phyloP scores from a whole-genome alignment of 2,888 invertebrate genomes.

The Watsonalla binaria region DNA sequence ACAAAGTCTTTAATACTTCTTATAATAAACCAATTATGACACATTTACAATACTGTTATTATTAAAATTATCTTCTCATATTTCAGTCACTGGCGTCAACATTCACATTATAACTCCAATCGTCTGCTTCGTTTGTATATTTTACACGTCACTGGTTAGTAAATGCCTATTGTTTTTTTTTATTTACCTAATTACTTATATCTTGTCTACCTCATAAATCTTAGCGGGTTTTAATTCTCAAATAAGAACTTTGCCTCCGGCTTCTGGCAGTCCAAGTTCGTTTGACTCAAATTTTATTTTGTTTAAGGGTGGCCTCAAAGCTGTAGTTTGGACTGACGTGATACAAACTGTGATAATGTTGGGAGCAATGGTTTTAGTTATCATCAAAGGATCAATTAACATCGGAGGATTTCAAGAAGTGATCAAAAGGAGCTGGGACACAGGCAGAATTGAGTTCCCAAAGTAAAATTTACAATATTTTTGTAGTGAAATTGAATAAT shows the following conservation, averaged over 20 bases:
- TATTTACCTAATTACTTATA: neutral
- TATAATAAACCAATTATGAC: too few species aligned
- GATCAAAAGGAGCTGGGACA: slow-evolving; percentile 74
- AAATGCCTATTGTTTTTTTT: neutral
- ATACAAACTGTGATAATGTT: slow-evolving; percentile 84
- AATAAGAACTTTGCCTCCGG: too few species aligned
- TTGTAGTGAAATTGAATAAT: too few species aligned
- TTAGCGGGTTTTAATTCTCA: too few species aligned
- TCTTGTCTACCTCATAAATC: neutral
- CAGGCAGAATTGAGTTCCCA: slow-evolving; percentile 80
- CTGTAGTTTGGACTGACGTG: slow-evolving; percentile 86
- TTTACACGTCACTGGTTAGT: slow-evolving; percentile 87
- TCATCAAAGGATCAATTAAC: slow-evolving; percentile 80
- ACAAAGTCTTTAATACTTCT: too few species aligned
- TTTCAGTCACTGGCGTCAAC: slow-evolving; percentile 86
- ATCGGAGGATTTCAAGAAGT: slow-evolving; percentile 82
- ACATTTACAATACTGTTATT: slow-evolving; percentile 1
- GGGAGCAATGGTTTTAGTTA: slow-evolving; percentile 81
- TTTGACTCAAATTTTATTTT: neutral
- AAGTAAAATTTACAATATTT: slow-evolving; percentile 49
- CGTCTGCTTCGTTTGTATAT: slow-evolving; percentile 87
- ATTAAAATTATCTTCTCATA: slow-evolving; percentile 5
- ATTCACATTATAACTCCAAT: slow-evolving; percentile 85
- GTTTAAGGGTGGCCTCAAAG: slow-evolving; percentile 81
- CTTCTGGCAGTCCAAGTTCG: too few species aligned